phyloP scores from a whole-genome alignment of 2,113 vertebrate genomes.

The Montifringilla adamsi region DNA sequence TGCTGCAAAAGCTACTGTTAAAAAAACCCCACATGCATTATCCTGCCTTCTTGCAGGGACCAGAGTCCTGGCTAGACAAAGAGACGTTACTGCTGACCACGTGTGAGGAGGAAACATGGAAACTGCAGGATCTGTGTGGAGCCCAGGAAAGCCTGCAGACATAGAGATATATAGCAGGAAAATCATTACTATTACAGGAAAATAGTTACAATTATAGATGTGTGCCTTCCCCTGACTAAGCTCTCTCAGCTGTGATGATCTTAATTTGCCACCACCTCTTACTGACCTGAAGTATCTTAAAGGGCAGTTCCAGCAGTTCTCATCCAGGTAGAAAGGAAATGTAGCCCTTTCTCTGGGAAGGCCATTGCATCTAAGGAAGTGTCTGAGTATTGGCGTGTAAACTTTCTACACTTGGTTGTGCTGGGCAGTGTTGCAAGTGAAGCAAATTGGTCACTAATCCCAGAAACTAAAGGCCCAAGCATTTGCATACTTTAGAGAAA shows the following conservation, averaged over 20 bases:
- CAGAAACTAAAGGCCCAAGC: neutral
- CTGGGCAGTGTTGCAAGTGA: neutral
- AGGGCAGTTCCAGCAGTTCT: neutral
- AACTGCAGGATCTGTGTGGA: neutral
- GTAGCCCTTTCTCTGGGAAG: neutral
- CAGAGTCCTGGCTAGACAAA: neutral
- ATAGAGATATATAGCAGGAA: neutral
- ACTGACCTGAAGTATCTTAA: neutral
- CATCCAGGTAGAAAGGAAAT: neutral
- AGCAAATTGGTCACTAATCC: neutral
- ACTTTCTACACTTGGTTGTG: neutral
- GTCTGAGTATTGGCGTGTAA: fast-evolving
- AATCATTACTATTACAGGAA: neutral
- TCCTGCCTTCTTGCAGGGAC: neutral
- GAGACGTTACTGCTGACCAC: neutral
- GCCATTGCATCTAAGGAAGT: neutral
- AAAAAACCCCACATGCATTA: neutral
- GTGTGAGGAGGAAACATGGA: neutral
- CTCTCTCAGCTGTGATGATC: neutral
- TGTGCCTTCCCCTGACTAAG: neutral
- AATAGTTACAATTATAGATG: neutral
- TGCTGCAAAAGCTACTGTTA: neutral
- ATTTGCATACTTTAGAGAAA: neutral
- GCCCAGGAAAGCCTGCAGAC: neutral
- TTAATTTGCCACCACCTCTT: neutral